Evolutionary conservation across 1,140 invertebrate genomes (phyloP).

Genomic region (Caerostris darwini): DNA sequence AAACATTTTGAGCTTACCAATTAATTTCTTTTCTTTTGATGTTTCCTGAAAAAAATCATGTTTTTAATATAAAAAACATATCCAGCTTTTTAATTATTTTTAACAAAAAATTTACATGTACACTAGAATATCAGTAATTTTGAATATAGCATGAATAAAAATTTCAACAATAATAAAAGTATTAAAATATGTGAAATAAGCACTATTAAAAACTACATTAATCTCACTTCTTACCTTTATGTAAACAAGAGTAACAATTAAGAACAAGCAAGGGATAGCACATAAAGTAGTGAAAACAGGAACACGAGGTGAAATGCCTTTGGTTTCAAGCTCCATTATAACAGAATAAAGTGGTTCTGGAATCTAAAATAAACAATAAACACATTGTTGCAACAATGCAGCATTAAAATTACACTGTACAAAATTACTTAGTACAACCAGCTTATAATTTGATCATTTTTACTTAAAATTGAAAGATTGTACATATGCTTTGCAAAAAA

Average conservation of each 20-base stretch:
- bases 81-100: background rate
- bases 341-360: conserved; percentile 64
- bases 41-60: conserved; percentile 33
- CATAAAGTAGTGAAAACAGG: conserved; percentile 57
- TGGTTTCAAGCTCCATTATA: conserved; percentile 48
- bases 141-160: background rate
- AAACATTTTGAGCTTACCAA: conserved; percentile 21
- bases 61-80: too few relatives aligned
- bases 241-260: conserved; percentile 47
- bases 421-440: background rate
- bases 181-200: background rate
- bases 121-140: background rate
- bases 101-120: background rate
- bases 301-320: conserved; percentile 64
- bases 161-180: background rate
- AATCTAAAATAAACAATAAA: conserved; percentile 37
- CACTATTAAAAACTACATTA: background rate
- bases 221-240: conserved; percentile 38
- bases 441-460: background rate
- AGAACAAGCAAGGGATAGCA: conserved; percentile 29
- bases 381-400: too few relatives aligned
- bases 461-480: background rate
- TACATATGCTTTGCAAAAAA: background rate
- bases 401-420: too few relatives aligned
- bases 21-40: conserved; percentile 61